These are phyloP conservation scores for Plebejus argus DNA, from an alignment of 2,888 invertebrate genomes.

Conservation along the genomic window DNA sequence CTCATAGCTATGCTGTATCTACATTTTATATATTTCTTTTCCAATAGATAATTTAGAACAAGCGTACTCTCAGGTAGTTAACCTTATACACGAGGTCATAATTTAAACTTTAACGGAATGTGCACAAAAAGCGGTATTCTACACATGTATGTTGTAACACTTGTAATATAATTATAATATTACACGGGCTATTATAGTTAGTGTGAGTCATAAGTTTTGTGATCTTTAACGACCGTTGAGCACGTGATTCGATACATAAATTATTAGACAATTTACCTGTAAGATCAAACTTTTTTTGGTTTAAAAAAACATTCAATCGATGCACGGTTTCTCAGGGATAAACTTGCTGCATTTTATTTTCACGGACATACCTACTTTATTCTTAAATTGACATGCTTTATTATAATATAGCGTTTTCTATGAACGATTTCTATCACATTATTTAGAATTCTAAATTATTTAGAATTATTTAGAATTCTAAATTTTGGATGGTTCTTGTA, in stretches of 20 bases:
- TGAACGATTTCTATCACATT: too few species aligned
- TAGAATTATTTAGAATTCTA: too few species aligned
- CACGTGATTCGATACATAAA: not conserved
- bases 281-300: not conserved
- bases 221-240: not conserved
- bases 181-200: not conserved
- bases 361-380: too few species aligned
- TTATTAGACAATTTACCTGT: not conserved
- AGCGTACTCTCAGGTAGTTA: not conserved
- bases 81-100: conserved; percentile 6
- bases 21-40: too few species aligned
- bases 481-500: too few species aligned
- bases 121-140: not conserved
- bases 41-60: not conserved
- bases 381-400: too few species aligned
- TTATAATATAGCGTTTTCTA: too few species aligned
- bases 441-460: too few species aligned
- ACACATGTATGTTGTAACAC: not conserved
- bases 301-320: not conserved
- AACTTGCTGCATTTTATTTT: too few species aligned
- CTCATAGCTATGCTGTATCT: not conserved
- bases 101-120: conserved; percentile 22
- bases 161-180: not conserved
- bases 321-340: not conserved
- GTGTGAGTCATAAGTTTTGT: not conserved